These are phyloP conservation scores for Nymphalis urticae DNA, from an alignment of 2,888 invertebrate species.

Conservation along the genomic window DNA sequence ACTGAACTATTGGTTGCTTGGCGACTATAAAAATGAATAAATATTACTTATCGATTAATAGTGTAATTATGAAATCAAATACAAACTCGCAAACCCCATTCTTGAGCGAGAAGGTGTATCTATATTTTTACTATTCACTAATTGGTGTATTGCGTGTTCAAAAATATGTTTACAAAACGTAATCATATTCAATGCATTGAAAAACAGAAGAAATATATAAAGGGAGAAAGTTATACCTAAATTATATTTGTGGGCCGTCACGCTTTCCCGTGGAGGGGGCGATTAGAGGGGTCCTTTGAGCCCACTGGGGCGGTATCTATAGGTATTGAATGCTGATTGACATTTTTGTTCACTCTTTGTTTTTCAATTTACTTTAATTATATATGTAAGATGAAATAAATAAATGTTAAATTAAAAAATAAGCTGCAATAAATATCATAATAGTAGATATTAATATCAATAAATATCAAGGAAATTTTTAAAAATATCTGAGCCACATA, in stretches of 20 bases:
- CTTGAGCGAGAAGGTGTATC: not conserved
- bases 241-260: slow-evolving; percentile 83
- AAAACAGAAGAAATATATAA: slow-evolving; percentile 66
- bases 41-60: too few relatives aligned
- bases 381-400: not conserved
- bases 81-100: too few relatives aligned
- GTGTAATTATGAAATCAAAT: too few relatives aligned
- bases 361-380: not conserved
- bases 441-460: too few relatives aligned
- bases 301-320: slow-evolving; percentile 60
- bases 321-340: slow-evolving; percentile 42
- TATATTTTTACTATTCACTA: slow-evolving; percentile 15
- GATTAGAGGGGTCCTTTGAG: slow-evolving; percentile 76
- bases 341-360: slow-evolving; percentile 15
- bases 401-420: not conserved
- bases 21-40: too few relatives aligned
- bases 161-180: slow-evolving; percentile 37
- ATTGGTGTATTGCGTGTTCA: slow-evolving; percentile 29
- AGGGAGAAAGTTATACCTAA: slow-evolving; percentile 79
- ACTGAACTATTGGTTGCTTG: not conserved
- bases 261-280: slow-evolving; percentile 74
- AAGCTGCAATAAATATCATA: too few relatives aligned
- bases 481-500: too few relatives aligned
- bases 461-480: too few relatives aligned
- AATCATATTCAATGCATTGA: slow-evolving; percentile 64